Evolutionary conservation across 2,113 vertebrate species (phyloP), one percentile per base, ranked within the genome.

Genomic region (Perca flavescens): DNA sequence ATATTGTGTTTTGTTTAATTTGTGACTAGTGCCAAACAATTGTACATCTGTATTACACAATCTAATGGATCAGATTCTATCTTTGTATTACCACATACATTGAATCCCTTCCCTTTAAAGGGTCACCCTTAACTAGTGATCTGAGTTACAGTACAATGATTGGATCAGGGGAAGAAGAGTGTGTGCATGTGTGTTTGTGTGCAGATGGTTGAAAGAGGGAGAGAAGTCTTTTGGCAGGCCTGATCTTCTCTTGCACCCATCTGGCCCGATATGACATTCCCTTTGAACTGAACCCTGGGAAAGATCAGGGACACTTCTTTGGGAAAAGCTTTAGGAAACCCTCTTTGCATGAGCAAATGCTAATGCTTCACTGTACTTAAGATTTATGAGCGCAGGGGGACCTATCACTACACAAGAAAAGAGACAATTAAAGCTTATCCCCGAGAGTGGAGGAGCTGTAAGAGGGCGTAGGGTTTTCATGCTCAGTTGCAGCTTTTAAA

Each of bases 251-350:
- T 58, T 46, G 46, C 36, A 68, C 71, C 70, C 83, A 86, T 86
- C 81, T 88, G 88, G 67, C 82, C 15, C 3, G 4, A 15, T 15
- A 52, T 56, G 62, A 53, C 53, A 21, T 50, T 72, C 36, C 66
- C 68, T 92, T 82, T 82, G 49, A 82, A 84, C 64, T 67, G 61
- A 72, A 72, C 47, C 62, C 36, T 66, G 78, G 61, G 56, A 73
- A 78, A 2, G 19, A 76, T 54, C 70, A 76, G 73, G 47, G 49
- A 53, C 73, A 70, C 36, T 54, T 74, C 25, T 76, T 28, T 58
- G n/a, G 57, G 22, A 56, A 67, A 43, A 64, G 53, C 46, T 65
- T 84, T 19, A 28, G 47, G 17, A 84, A 21, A 73, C 36, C 61
- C 22, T 63, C 49, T 69, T 78, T 79, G 74, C 69, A 74, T 40